Conservation (phyloP, 2,113 vertebrate species). For the Eulemur macaco region DNA sequence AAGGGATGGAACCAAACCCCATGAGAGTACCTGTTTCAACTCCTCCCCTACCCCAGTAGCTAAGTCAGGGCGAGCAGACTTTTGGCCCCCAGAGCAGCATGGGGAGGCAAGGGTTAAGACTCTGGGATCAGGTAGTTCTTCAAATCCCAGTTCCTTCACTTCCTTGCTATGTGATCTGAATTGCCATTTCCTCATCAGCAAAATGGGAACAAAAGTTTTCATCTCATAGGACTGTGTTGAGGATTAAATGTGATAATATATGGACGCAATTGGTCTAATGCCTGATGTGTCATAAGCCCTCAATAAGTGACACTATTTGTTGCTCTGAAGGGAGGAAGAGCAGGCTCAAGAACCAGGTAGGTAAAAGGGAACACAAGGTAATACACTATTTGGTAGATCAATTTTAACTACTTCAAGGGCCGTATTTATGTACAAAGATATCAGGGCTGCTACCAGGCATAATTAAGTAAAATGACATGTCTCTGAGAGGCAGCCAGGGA, state of each 20-base stretch:
- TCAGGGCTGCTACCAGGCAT: neutral
- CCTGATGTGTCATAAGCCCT: neutral
- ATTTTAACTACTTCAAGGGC: neutral
- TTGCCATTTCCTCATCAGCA: neutral
- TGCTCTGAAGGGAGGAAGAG: neutral
- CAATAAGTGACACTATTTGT: neutral
- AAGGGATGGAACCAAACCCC: neutral
- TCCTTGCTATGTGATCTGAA: neutral
- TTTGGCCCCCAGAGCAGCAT: neutral
- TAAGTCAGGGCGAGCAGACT: neutral
- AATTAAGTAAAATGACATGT: constrained; percentile 16
- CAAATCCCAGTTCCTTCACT: neutral
- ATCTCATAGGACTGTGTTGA: neutral
- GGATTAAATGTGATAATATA: neutral
- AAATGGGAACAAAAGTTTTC: neutral
- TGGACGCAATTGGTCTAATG: neutral
- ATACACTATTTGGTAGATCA: neutral
- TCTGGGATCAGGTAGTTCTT: neutral
- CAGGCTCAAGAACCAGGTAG: neutral
- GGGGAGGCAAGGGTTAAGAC: neutral
- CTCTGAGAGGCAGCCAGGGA: neutral
- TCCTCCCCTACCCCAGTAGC: neutral
- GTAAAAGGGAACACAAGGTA: neutral
- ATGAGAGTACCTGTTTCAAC: neutral
- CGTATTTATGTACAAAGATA: neutral